Evolutionary conservation across 1,140 invertebrate genomes (phyloP), one percentile per base, ranked within the genome.

Genomic region (Eriocheir sinensis): DNA sequence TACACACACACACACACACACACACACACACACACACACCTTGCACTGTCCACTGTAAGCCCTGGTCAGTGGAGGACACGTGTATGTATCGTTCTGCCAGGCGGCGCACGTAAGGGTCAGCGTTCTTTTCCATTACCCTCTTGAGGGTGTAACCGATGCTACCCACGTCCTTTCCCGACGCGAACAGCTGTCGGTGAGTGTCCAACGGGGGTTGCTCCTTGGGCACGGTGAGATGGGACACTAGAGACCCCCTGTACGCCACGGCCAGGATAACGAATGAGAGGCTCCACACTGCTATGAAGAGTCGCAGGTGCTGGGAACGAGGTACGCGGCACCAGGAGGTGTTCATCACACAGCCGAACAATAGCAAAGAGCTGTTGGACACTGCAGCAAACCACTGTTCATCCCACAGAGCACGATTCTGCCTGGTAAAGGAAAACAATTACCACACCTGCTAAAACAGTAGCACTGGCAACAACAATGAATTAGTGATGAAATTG

Each of bases 101-200:
- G 30, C 36, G 53, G 3, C 94, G 80, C n/a, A 95, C 94, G 44
- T 41, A 89, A 15, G 17, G 48, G 41, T 95, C 94, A 0, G 94
- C 94, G 36, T 95, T 95, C 72, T 95, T 95, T 83, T 92, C 93
- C 93, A 95, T 94, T n/a, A 95, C 83, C 3, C 91, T 85, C 53
- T 95, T 90, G 17, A 95, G 93, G 0, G 95, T 95, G 83, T 81
- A 38, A 3, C 95, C 95, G 60, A 94, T 93, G 79, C 93, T 95
- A 40, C 95, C 95, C 41, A 95, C 95, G 8, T 34, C 72, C 12
- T 94, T 85, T 12, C 48, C 83, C 17, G 53, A 94, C 80, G 92
- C 93, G n/a, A 72, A 60, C 6, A 95, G 95, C 85, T 95, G 89
- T 38, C 41, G 89, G 48, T 95, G 93, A 21, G 95, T 94, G 93